phyloP scores from a whole-genome alignment of 1,140 invertebrate genomes.

The Drosophila ogumai region DNA sequence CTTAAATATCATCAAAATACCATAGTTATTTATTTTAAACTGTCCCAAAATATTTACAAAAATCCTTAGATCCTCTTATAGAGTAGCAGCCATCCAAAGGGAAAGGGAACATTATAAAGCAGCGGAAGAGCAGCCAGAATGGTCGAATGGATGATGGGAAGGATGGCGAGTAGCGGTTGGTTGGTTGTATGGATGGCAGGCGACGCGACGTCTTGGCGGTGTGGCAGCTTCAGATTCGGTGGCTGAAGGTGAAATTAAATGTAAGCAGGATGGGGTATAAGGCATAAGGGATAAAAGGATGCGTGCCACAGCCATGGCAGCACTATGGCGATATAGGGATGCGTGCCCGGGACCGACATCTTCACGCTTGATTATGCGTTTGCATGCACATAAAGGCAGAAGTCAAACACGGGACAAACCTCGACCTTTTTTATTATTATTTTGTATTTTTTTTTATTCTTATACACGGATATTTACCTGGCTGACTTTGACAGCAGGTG shows the following conservation, averaged over 20 bases:
- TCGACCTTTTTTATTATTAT: conserved; percentile 56
- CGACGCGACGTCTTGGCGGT: conserved; percentile 65
- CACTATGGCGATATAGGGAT: conserved; percentile 24
- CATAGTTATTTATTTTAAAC: accelerated
- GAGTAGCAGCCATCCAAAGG: conserved; percentile 11
- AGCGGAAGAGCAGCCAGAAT: conserved; percentile 23
- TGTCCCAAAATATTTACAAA: background rate
- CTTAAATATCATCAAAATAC: background rate
- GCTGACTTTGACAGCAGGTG: conserved; percentile 74
- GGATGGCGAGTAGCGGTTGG: background rate
- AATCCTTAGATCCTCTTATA: background rate
- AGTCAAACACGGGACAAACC: conserved; percentile 79
- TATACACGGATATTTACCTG: conserved; percentile 72
- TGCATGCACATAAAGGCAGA: conserved; percentile 80
- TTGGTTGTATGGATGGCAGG: conserved; percentile 20
- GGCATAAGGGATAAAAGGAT: conserved; percentile 13
- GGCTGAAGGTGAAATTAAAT: conserved; percentile 81
- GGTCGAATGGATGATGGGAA: conserved; percentile 4
- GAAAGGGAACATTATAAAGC: conserved; percentile 34
- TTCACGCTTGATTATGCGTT: conserved; percentile 80
- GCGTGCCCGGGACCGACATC: conserved; percentile 37
- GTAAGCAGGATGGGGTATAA: conserved; percentile 66
- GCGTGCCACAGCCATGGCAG: conserved; percentile 4
- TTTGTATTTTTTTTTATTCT: conserved; percentile 35
- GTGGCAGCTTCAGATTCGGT: conserved; percentile 37